Evolutionary conservation across 2,888 invertebrate species (phyloP).

Genomic region (Pyrochroa serraticornis): DNA sequence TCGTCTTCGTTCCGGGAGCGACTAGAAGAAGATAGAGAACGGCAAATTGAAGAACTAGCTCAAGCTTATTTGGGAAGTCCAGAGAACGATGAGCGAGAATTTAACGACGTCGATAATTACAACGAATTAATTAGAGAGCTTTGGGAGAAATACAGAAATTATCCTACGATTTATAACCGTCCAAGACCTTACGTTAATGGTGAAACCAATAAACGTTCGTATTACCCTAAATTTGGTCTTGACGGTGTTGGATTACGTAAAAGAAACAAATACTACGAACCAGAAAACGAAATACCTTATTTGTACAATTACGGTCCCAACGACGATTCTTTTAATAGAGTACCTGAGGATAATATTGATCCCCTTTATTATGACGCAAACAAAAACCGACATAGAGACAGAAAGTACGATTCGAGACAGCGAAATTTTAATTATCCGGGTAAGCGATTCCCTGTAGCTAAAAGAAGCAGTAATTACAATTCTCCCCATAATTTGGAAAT

Average conservation of each 20-base stretch:
- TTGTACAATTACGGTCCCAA: conserved; percentile 34
- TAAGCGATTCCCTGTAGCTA: conserved; percentile 71
- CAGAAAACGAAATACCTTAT: conserved; percentile 35
- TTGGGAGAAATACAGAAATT: conserved; percentile 65
- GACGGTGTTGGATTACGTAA: conserved; percentile 51
- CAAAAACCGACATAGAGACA: conserved; percentile 36
- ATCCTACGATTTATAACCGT: conserved; percentile 54
- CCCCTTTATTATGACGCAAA: conserved; percentile 24
- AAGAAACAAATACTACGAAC: conserved; percentile 39
- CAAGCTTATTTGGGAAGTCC: conserved; percentile 46
- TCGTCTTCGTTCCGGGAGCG: conserved; percentile 64
- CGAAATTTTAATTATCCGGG: conserved; percentile 30
- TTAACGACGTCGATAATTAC: conserved; percentile 46
- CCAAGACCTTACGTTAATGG: conserved; percentile 45
- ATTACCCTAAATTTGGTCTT: conserved; percentile 49
- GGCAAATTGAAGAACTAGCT: conserved; percentile 50
- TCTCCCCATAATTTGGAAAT: conserved; percentile 27
- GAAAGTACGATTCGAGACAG: conserved; percentile 31
- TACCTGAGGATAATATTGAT: conserved; percentile 30
- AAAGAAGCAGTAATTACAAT: conserved; percentile 62
- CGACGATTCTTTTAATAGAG: conserved; percentile 33
- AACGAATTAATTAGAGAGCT: conserved; percentile 61
- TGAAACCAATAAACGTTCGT: conserved; percentile 40
- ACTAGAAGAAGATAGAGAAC: conserved; percentile 62
- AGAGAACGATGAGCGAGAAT: conserved; percentile 59